Evolutionary conservation across 2,888 invertebrate genomes (phyloP).

Genomic region (Ptilodon capucinus): DNA sequence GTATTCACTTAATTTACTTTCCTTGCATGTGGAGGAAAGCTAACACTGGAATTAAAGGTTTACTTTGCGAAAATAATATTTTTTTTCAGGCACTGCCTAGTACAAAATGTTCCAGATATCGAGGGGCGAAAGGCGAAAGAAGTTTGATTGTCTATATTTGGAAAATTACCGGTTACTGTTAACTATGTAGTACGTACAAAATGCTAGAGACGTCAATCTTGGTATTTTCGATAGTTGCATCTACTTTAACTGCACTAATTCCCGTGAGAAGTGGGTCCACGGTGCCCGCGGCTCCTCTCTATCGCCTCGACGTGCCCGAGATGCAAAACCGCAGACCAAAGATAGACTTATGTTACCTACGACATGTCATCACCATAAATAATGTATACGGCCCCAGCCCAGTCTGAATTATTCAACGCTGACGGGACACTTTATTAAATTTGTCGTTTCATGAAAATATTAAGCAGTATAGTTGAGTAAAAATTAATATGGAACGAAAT

Average conservation of each 20-base stretch:
- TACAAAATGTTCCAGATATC: too few species aligned
- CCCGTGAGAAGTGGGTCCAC: conserved; percentile 25
- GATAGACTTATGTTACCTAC: conserved; percentile 68
- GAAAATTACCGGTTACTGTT: too few species aligned
- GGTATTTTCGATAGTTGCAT: too few species aligned
- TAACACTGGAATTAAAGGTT: too few species aligned
- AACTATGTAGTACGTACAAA: too few species aligned
- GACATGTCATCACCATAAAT: conserved; percentile 80
- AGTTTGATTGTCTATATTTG: too few species aligned
- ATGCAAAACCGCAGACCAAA: conserved; percentile 74
- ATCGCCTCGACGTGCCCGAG: conserved; percentile 69
- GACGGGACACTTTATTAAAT: conserved; percentile 78
- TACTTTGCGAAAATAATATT: too few species aligned
- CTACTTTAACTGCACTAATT: conserved; percentile 5
- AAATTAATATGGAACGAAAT: conserved; percentile 59
- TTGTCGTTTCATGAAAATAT: conserved; percentile 72
- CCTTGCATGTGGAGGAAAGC: too few species aligned
- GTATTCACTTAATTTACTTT: too few species aligned
- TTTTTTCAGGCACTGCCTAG: too few species aligned
- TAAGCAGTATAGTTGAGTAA: conserved; percentile 47
- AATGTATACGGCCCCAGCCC: conserved; percentile 69
- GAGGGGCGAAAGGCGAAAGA: too few species aligned
- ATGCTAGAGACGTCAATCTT: too few species aligned
- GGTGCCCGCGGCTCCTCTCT: conserved; percentile 41
- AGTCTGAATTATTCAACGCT: conserved; percentile 76